These are phyloP conservation scores for Pocillopora meandrina DNA, from an alignment of 92 coral and sea anemone species.

Conservation along the genomic window DNA sequence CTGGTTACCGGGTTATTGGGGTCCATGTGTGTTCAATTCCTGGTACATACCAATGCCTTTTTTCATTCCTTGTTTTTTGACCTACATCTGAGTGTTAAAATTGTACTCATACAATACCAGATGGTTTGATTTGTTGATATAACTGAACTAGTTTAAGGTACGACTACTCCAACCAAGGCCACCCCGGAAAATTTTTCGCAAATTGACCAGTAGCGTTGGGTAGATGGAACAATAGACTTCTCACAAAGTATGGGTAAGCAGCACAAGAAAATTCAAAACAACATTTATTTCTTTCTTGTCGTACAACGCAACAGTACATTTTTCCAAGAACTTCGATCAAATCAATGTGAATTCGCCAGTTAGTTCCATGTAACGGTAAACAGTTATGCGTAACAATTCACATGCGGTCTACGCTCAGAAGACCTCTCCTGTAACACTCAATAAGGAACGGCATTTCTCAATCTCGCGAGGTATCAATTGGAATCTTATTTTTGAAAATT, in stretches of 20 bases:
- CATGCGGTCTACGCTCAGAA: constrained; percentile 7
- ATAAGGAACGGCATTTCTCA: constrained; percentile 50
- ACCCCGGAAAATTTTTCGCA: too few relatives aligned
- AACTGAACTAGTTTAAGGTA: constrained; percentile 49
- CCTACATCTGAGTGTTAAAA: constrained; percentile 12
- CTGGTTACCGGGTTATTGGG: too few relatives aligned
- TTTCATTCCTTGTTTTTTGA: too few relatives aligned
- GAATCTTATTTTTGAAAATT: constrained; percentile 51
- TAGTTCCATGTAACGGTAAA: background rate
- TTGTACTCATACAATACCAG: constrained; percentile 67
- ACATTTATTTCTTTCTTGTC: background rate
- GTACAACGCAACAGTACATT: constrained; percentile 1
- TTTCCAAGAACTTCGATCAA: background rate
- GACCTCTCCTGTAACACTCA: constrained; percentile 48
- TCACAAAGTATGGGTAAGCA: background rate
- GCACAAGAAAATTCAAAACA: background rate
- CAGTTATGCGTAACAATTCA: background rate
- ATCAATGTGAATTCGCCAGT: background rate
- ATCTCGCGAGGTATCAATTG: constrained; percentile 33
- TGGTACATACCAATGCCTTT: too few relatives aligned
- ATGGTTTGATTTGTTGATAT: constrained; percentile 57
- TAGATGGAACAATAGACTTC: background rate
- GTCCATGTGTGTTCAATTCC: too few relatives aligned
- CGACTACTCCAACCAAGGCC: too few relatives aligned
- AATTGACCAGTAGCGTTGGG: background rate